Base-by-base conservation (phyloP, 2,888 invertebrate genomes). In the Drosophila testacea region DNA sequence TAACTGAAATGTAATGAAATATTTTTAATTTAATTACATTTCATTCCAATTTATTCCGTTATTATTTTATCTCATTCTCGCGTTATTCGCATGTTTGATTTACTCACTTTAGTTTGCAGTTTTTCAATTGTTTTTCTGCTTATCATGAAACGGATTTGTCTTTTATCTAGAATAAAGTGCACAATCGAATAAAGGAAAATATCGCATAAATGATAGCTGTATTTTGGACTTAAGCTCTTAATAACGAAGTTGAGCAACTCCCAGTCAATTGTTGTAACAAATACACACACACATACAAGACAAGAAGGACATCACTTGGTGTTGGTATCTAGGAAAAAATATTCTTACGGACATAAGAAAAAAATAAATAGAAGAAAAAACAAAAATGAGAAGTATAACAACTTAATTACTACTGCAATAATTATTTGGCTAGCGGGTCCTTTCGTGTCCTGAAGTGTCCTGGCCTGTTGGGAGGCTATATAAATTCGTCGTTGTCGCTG, bases 371-470 rank as follows among this genome's bases (percentile, higher is more conserved):
- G 11, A 36, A n/a, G 16, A 41, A 32, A 27, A 4, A 13, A 41
- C 32, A 39, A 38, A 47, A 32, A 41, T 13, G 44, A 13, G 48
- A 44, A 62, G 73, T 54, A 63, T 57, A 69, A 79, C 69, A 79
- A 69, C 59, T 76, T 76, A 76, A 76, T 76, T 76, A 79, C 79
- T 69, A 46, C 69, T 69, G 79, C 63, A 79, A 75, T 77, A 75
- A 77, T 76, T 71, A 79, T 79, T 77, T 79, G 62, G 71, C 65
- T 48, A 51, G 32, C 50, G 11, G 27, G 47, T 48, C 22, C 54
- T 52, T 9, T 47, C 38, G 38, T 22, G 52, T 41, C 34, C 56
- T 38, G 38, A 13, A 28, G 38, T 22, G 51, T 41, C 41, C 56
- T 38, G 38, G 27, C 36, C 56, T 62, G 34, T 38, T 32, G 60